Conservation (phyloP, 2,113 vertebrate genomes). For the Paralichthys olivaceus region DNA sequence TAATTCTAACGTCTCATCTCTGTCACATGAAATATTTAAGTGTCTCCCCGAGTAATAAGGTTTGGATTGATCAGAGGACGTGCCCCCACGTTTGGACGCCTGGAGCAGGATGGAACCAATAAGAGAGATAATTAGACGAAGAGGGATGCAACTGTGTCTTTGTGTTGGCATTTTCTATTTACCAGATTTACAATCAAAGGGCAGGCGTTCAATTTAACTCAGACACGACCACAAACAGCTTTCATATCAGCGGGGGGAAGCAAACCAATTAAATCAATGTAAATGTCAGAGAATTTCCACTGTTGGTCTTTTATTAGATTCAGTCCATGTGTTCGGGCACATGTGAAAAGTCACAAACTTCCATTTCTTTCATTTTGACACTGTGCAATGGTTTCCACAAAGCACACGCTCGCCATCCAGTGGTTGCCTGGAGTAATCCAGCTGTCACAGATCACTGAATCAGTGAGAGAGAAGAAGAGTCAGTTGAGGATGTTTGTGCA, state of each 20-base stretch:
- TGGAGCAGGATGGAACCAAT: slow-evolving; percentile 63
- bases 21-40: slow-evolving; percentile 73
- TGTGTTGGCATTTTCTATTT: slow-evolving; percentile 30
- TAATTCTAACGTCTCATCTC: slow-evolving; percentile 55
- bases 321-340: neutral
- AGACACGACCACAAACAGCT: neutral
- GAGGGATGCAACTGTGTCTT: slow-evolving; percentile 23
- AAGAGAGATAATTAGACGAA: slow-evolving; percentile 61
- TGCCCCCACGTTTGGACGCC: slow-evolving; percentile 46
- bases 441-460: neutral
- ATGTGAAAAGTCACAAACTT: neutral
- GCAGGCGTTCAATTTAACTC: slow-evolving; percentile 8
- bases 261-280: slow-evolving; percentile 38
- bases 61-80: slow-evolving; percentile 70
- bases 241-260: neutral
- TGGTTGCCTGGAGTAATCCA: slow-evolving; percentile 11
- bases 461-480: neutral
- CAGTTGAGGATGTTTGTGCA: neutral
- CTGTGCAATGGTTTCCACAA: neutral
- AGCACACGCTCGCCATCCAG: slow-evolving; percentile 58
- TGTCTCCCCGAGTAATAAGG: slow-evolving; percentile 67
- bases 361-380: neutral
- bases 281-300: slow-evolving; percentile 18
- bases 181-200: slow-evolving; percentile 32
- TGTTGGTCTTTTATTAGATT: slow-evolving; percentile 13